These are phyloP conservation scores for Lutra lutra DNA, from an alignment of 2,797 vertebrate genomes.

Conservation along the genomic window DNA sequence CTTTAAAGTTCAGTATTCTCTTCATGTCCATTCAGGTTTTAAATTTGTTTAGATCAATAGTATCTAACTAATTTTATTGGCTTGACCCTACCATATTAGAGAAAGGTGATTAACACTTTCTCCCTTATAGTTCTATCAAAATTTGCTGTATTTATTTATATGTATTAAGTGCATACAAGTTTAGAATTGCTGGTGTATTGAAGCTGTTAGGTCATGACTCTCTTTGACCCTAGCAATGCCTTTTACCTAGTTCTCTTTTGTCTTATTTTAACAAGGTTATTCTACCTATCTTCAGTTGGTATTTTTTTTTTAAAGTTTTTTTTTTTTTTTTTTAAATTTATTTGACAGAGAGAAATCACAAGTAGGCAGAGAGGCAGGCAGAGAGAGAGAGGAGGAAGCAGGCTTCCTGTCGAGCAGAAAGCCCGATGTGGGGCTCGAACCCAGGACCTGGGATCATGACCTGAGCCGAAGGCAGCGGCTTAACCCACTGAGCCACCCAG, in stretches of 20 bases:
- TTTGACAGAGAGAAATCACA: too few relatives aligned
- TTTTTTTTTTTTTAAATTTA: too few relatives aligned
- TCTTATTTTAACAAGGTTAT: slow-evolving; percentile 14
- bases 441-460: too few relatives aligned
- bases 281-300: neutral
- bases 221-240: neutral
- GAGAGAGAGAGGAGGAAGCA: too few relatives aligned
- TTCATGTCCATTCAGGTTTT: neutral
- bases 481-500: too few relatives aligned
- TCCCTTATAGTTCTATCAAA: neutral
- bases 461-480: too few relatives aligned
- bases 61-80: neutral
- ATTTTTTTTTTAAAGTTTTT: too few relatives aligned
- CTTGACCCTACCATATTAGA: neutral
- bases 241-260: neutral
- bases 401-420: too few relatives aligned
- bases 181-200: neutral
- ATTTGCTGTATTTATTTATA: neutral
- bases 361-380: too few relatives aligned
- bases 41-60: neutral
- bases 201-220: neutral
- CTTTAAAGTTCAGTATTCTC: neutral
- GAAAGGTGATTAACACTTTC: neutral
- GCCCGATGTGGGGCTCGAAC: too few relatives aligned
- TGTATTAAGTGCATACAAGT: neutral